A percentile compares a stretch with the other conserved stretches of the same genome.
Conservation (phyloP, 2,113 vertebrate genomes). For the Trematomus loennbergii region DNA sequence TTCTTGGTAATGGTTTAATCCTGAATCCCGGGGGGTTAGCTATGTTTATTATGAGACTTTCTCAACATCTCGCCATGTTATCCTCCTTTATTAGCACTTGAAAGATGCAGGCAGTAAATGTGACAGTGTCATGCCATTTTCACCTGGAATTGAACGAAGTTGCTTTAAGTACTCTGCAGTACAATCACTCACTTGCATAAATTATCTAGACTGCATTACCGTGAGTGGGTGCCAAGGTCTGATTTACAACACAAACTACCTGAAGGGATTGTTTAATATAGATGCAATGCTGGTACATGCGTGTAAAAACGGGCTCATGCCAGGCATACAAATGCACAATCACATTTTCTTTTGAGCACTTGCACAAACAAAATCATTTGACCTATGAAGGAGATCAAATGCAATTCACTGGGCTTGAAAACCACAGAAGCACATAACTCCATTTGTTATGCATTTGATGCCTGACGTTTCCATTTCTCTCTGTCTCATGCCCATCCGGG, state of each 20-base stretch:
- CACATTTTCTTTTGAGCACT: slow-evolving; percentile 23
- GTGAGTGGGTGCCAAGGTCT: slow-evolving; percentile 9
- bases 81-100: slow-evolving; percentile 7
- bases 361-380: slow-evolving; percentile 37
- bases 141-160: slow-evolving; percentile 5
- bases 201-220: slow-evolving; percentile 17
- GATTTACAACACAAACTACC: slow-evolving; percentile 7
- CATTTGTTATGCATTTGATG: slow-evolving; percentile 54
- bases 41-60: slow-evolving; percentile 44
- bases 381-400: slow-evolving; percentile 45
- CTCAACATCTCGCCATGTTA: slow-evolving; percentile 1
- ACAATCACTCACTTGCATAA: slow-evolving; percentile 10
- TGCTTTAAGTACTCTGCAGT: slow-evolving; percentile 7
- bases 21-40: slow-evolving; percentile 46
- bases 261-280: slow-evolving; percentile 19
- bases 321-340: slow-evolving; percentile 29
- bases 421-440: slow-evolving; percentile 16
- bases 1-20: slow-evolving; percentile 48
- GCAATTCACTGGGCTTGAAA: slow-evolving; percentile 17
- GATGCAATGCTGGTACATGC: slow-evolving; percentile 2
- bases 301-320: slow-evolving; percentile 6
- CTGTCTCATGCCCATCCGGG: slow-evolving; percentile 30
- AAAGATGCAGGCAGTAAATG: slow-evolving; percentile 1
- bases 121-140: neutral
- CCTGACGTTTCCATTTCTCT: slow-evolving; percentile 46